Percentiles rank a stretch among this genome's conserved stretches.
phyloP scores from a whole-genome alignment of 2,888 invertebrate species.

The Rotaria macrura region DNA sequence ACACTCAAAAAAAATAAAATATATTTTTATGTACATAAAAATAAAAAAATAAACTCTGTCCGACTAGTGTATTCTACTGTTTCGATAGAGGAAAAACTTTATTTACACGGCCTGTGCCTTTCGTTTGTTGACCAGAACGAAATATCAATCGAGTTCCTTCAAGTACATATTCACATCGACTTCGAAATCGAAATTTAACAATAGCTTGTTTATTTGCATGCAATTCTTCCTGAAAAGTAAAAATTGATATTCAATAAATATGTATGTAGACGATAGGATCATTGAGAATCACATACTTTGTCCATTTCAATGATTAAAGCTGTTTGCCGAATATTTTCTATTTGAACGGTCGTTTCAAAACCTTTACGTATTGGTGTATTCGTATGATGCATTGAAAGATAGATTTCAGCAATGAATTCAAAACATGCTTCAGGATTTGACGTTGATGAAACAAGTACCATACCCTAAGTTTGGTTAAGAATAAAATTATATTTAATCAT shows the following conservation, averaged over 20 bases:
- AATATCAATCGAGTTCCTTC: neutral
- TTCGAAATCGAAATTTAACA: slow-evolving; percentile 74
- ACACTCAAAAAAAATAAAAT: neutral
- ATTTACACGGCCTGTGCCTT: neutral
- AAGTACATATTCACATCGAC: slow-evolving; percentile 75
- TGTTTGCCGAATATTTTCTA: slow-evolving; percentile 86
- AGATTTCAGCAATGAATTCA: slow-evolving; percentile 68
- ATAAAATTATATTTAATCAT: neutral
- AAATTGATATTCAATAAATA: too few species aligned
- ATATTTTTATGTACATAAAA: neutral
- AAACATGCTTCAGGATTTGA: slow-evolving; percentile 40
- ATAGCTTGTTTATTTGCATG: slow-evolving; percentile 68
- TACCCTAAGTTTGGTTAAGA: slow-evolving; percentile 40
- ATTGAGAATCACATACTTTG: slow-evolving; percentile 51
- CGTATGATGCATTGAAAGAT: slow-evolving; percentile 73
- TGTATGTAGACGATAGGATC: neutral
- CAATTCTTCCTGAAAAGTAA: slow-evolving; percentile 38
- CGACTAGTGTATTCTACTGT: neutral
- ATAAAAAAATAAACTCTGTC: neutral
- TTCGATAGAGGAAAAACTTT: neutral
- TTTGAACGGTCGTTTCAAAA: slow-evolving; percentile 72
- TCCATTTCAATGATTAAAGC: slow-evolving; percentile 61
- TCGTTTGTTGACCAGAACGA: neutral
- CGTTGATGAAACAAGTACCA: slow-evolving; percentile 46
- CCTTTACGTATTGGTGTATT: slow-evolving; percentile 44